These are phyloP conservation scores for Phalangium opilio DNA, from an alignment of 2,888 invertebrate species.

Conservation along the genomic window DNA sequence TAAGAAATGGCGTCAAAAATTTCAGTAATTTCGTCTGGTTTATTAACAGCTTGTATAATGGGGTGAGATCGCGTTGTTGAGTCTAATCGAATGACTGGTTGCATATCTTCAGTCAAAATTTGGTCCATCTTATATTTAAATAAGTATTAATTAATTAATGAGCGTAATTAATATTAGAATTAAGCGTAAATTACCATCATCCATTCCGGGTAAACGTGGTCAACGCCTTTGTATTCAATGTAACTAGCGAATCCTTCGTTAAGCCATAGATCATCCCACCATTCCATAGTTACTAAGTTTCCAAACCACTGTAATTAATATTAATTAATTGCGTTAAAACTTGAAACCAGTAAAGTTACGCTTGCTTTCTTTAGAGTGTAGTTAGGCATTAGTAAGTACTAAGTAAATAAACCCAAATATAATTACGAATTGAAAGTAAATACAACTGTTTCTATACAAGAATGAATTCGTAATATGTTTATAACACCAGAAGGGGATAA, in stretches of 20 bases:
- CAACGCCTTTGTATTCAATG: conserved; percentile 63
- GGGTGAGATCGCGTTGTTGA: conserved; percentile 72
- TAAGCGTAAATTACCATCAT: conserved; percentile 44
- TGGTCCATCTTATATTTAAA: conserved; percentile 56
- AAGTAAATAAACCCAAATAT: no score
- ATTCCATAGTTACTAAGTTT: conserved; percentile 56
- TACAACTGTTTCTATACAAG: no score
- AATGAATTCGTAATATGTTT: no score
- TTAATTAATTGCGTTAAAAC: no score
- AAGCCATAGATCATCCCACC: conserved; percentile 60
- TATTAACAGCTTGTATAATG: conserved; percentile 65
- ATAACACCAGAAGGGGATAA: no score
- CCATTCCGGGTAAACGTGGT: conserved; percentile 58
- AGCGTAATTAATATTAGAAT: neutral
- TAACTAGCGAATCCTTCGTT: conserved; percentile 87
- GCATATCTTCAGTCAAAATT: conserved; percentile 54
- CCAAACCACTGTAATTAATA: conserved; percentile 39
- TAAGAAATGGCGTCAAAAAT: conserved; percentile 85
- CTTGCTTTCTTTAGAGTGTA: no score
- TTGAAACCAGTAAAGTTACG: no score
- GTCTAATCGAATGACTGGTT: conserved; percentile 56
- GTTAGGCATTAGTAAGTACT: no score
- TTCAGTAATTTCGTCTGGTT: conserved; percentile 77
- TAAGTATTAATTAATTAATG: neutral
- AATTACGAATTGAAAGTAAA: no score